Evolutionary conservation across 2,113 vertebrate genomes (phyloP).

Genomic region (Alosa alosa): DNA sequence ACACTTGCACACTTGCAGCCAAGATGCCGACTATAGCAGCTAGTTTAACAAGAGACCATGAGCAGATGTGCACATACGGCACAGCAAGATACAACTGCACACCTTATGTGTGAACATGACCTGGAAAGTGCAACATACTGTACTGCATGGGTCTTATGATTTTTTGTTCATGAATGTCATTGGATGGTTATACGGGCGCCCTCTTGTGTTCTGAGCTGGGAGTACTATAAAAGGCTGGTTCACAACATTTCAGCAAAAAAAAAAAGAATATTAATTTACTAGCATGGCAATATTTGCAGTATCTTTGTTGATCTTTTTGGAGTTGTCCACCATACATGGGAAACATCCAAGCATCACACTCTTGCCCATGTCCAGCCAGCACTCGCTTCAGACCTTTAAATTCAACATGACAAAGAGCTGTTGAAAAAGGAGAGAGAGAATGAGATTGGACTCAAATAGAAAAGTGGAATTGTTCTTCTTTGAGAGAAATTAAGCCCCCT

Average conservation of each 20-base stretch:
- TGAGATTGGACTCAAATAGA: conserved; percentile 38
- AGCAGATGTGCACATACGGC: background rate
- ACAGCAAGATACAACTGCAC: background rate
- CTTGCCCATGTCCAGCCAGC: background rate
- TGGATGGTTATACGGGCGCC: too few species aligned
- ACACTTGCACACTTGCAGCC: background rate
- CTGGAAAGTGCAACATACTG: too few species aligned
- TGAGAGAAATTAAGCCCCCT: conserved; percentile 1
- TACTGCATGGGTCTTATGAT: too few species aligned
- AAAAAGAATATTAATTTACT: background rate
- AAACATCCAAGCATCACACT: background rate
- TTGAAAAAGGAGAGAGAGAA: background rate
- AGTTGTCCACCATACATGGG: background rate
- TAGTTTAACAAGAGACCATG: background rate
- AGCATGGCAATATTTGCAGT: background rate
- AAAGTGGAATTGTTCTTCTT: background rate
- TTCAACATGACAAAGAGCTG: background rate
- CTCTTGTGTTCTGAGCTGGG: background rate
- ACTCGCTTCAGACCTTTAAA: background rate
- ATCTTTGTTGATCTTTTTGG: background rate
- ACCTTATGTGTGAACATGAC: background rate
- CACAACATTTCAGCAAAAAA: background rate
- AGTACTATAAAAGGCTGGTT: background rate
- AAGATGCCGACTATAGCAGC: background rate
- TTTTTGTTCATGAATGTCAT: too few species aligned